Evolutionary conservation across 1,140 invertebrate genomes (phyloP).

Genomic region (Zaprionus ghesquierei): DNA sequence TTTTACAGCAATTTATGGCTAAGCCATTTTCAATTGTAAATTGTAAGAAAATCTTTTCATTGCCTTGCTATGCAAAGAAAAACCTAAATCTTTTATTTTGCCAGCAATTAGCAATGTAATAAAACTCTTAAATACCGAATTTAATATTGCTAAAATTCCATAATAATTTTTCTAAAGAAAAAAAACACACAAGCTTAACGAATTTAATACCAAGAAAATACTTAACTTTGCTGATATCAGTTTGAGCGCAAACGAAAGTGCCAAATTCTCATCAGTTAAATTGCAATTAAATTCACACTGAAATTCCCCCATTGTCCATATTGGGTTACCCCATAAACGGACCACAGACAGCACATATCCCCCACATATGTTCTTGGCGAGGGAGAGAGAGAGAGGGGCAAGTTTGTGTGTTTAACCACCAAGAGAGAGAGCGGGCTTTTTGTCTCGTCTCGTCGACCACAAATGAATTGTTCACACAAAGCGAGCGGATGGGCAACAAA

Average conservation of each 20-base stretch:
- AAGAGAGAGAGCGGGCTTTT: constrained; percentile 24
- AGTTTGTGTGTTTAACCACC: constrained; percentile 49
- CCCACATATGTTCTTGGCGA: constrained; percentile 20
- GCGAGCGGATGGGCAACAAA: background rate
- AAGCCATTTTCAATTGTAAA: no score
- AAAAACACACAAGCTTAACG: background rate
- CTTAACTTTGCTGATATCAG: background rate
- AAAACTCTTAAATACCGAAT: background rate
- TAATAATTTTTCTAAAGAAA: background rate
- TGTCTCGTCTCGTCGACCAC: constrained; percentile 3
- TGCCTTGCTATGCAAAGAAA: background rate
- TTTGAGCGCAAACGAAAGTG: background rate
- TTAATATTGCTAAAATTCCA: background rate
- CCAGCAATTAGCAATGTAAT: background rate
- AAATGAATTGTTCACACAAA: constrained; percentile 35
- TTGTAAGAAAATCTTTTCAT: no score
- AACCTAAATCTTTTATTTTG: background rate
- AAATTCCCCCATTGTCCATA: constrained; percentile 4
- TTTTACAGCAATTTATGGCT: background rate
- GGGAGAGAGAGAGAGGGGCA: constrained; percentile 16
- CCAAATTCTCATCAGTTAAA: constrained; percentile 47
- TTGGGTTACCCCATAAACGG: background rate
- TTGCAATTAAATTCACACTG: constrained; percentile 70
- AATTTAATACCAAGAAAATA: background rate
- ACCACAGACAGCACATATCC: constrained; percentile 1